A percentile compares a stretch with the other conserved stretches of the same genome.
These are phyloP conservation scores for Tragelaphus buxtoni DNA, from an alignment of 2,113 vertebrate genomes.

Conservation along the genomic window DNA sequence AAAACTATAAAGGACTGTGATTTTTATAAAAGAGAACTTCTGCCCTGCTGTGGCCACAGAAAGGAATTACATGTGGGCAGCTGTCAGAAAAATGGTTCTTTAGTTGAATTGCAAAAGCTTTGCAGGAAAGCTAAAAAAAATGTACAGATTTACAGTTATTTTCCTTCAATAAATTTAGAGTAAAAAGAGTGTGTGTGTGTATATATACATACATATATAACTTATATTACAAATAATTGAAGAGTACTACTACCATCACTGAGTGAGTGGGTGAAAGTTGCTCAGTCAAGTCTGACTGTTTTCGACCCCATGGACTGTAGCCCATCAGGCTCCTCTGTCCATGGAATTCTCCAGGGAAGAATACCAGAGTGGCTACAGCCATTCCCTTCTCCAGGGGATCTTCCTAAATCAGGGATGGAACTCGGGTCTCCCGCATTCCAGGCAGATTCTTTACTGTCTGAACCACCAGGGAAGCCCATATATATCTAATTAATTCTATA, in stretches of 20 bases:
- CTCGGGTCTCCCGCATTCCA: neutral
- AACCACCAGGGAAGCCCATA: neutral
- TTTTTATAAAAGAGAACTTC: neutral
- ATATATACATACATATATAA: neutral
- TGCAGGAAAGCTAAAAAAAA: neutral
- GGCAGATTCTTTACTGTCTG: neutral
- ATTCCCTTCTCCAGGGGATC: neutral
- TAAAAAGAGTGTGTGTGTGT: neutral
- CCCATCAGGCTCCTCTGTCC: neutral
- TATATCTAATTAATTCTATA: neutral
- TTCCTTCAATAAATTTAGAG: neutral
- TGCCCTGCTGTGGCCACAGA: constrained; percentile 39
- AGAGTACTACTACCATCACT: neutral
- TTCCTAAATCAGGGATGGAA: neutral
- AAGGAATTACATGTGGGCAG: neutral
- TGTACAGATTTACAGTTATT: neutral
- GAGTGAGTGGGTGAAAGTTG: neutral
- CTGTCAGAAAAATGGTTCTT: neutral
- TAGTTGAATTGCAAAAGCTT: neutral
- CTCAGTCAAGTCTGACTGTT: neutral
- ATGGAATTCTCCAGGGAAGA: neutral
- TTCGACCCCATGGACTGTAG: neutral
- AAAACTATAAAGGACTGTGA: neutral
- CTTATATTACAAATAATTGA: neutral
- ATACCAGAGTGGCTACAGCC: neutral